Evolutionary conservation across 2,113 vertebrate genomes (phyloP), one percentile per base, ranked within the genome.

Genomic region (Taxidea taxus): DNA sequence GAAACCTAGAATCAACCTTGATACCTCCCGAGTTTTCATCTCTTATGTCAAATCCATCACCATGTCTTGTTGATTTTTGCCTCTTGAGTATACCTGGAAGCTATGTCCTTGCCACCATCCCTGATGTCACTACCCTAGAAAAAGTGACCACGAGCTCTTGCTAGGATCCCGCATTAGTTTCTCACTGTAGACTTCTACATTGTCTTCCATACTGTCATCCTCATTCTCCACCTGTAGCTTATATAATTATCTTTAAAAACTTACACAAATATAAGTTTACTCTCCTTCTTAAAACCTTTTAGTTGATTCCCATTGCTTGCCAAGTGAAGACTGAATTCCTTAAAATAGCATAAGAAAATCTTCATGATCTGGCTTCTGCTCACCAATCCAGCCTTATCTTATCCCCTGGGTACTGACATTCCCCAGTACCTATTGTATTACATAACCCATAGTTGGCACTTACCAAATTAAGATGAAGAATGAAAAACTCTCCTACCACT

Each of bases 201-300:
- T 54, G 51, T 54, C 51, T 54, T 6, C 3, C 13, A 39, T 56
- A 75, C 11, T 64, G 31, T 37, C 7, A 47, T 11, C 23, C 34
- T 74, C 4, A 74, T 86, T 93, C 37, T 87, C 58, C 10, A 87
- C 21, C 60, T 87, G 18, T 31, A 92, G 12, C 23, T 66, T 60
- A 47, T 49, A 37, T 39, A 12, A 42, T 75, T 93, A 51, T 85
- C 90, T 84, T 85, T 66, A 62, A 95, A 66, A 47, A 47, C 14
- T 29, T 75, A 31, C 42, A 78, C 20, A 95, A 81, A 85, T 14
- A 68, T 6, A 47, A 84, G 4, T 74, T 31, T n/a, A 74, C 23
- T 77, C 15, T 21, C 29, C 37, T 75, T 34, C 42, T 88, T 66
- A 34, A 83, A 93, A 8, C 0, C 37, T 54, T 78, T 64, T 77